These are phyloP conservation scores for Aphaenogaster floridana DNA, from an alignment of 1,140 invertebrate species.

Conservation along the genomic window DNA sequence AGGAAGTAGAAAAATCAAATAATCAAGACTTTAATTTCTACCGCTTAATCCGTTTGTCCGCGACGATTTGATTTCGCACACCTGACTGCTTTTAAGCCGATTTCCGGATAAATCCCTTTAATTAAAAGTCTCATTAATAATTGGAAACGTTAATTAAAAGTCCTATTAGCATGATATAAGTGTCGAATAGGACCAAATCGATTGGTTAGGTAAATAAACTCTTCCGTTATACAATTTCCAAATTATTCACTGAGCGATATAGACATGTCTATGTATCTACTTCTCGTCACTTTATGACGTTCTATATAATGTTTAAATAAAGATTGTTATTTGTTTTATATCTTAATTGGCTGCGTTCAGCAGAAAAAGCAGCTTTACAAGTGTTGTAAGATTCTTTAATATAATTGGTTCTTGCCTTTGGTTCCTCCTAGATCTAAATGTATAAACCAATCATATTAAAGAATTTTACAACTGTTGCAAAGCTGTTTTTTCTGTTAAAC, in stretches of 20 bases:
- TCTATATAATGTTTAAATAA: not conserved
- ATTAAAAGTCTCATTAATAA: conserved; percentile 72
- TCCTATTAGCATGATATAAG: conserved; percentile 34
- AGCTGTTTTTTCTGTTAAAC: no score
- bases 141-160: conserved; percentile 67
- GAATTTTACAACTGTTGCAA: no score
- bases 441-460: no score
- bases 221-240: not conserved
- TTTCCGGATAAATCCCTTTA: conserved; percentile 66
- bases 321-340: not conserved
- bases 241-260: conserved; percentile 5
- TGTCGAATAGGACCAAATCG: not conserved
- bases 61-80: conserved; percentile 52
- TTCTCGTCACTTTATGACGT: not conserved
- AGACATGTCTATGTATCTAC: not conserved
- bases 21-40: conserved; percentile 43
- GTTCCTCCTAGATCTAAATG: no score
- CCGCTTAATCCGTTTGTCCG: conserved; percentile 44
- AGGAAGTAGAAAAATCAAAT: conserved; percentile 45
- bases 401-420: no score
- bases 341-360: not conserved
- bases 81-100: conserved; percentile 52
- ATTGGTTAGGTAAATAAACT: not conserved
- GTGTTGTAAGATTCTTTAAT: no score
- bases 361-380: no score